Evolutionary conservation across 2,797 vertebrate species (phyloP).

Genomic region (Rhinophrynus dorsalis): DNA sequence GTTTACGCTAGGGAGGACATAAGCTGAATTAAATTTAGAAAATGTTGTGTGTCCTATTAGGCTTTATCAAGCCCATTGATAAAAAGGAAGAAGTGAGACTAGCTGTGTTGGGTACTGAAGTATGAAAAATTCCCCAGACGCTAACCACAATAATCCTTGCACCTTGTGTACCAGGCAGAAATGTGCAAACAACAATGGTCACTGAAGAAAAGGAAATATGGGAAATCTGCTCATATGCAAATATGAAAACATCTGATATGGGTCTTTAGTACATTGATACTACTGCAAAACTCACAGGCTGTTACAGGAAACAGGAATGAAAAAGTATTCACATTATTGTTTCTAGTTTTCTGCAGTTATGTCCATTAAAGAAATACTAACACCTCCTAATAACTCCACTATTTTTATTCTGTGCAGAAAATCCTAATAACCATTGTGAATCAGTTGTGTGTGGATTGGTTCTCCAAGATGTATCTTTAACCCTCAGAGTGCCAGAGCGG

Average conservation of each 20-base stretch:
- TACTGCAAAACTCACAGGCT: too few species aligned
- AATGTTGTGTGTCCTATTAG: conserved; percentile 62
- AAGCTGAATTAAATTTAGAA: conserved; percentile 58
- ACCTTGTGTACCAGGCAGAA: conserved; percentile 54
- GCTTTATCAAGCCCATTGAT: conserved; percentile 66
- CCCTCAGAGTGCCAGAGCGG: too few species aligned
- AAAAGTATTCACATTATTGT: too few species aligned
- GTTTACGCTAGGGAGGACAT: conserved; percentile 29
- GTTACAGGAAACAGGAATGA: too few species aligned
- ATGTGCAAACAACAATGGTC: conserved; percentile 40
- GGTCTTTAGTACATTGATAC: too few species aligned
- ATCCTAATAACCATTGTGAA: too few species aligned
- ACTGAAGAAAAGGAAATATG: not conserved
- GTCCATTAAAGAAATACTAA: too few species aligned
- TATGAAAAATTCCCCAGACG: conserved; percentile 68
- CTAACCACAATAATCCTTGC: conserved; percentile 53
- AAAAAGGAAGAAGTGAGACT: conserved; percentile 79
- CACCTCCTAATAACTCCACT: too few species aligned
- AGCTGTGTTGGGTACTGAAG: conserved; percentile 61
- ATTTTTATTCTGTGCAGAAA: too few species aligned
- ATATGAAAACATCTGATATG: not conserved
- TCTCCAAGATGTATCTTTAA: too few species aligned
- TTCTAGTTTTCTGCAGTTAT: too few species aligned
- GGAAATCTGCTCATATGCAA: not conserved
- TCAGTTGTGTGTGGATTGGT: too few species aligned